These are phyloP conservation scores for Drosophila nebulosa DNA, from an alignment of 1,140 invertebrate genomes.

Conservation along the genomic window DNA sequence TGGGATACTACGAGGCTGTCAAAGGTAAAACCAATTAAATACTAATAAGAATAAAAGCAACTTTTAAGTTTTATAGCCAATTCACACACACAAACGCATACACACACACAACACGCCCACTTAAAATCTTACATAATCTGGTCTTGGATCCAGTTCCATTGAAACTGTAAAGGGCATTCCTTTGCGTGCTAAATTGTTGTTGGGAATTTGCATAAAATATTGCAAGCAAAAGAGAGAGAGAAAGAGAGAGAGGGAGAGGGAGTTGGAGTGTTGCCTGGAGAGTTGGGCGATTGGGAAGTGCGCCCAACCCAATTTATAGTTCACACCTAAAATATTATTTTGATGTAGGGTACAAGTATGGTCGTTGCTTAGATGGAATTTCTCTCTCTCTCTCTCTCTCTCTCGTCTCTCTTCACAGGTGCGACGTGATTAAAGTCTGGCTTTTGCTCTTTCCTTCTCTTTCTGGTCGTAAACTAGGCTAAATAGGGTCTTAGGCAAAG, in stretches of 20 bases:
- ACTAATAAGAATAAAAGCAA: background rate
- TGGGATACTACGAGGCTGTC: slow-evolving; percentile 81
- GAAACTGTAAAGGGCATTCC: slow-evolving; percentile 36
- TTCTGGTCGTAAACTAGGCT: slow-evolving; percentile 63
- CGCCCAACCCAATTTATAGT: no score
- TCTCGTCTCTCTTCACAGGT: slow-evolving; percentile 48
- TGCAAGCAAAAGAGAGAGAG: background rate
- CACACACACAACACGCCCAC: background rate
- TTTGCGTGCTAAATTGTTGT: slow-evolving; percentile 8
- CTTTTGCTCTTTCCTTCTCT: slow-evolving; percentile 32
- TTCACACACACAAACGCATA: background rate
- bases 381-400: background rate
- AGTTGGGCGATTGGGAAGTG: no score
- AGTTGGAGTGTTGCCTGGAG: no score
- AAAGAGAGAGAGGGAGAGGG: background rate
- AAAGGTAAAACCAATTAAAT: slow-evolving; percentile 62
- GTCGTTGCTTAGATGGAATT: background rate
- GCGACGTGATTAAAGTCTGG: slow-evolving; percentile 49
- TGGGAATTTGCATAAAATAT: slow-evolving; percentile 52
- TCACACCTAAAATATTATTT: background rate
- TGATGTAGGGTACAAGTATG: background rate
- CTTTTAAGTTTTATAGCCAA: background rate
- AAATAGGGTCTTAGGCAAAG: slow-evolving; percentile 75
- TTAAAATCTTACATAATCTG: slow-evolving; percentile 19
- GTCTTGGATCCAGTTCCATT: background rate